Percentiles rank a stretch among this genome's conserved stretches.
These are phyloP conservation scores for Pilophorus perplexus DNA, from an alignment of 2,888 invertebrate genomes.

Conservation along the genomic window DNA sequence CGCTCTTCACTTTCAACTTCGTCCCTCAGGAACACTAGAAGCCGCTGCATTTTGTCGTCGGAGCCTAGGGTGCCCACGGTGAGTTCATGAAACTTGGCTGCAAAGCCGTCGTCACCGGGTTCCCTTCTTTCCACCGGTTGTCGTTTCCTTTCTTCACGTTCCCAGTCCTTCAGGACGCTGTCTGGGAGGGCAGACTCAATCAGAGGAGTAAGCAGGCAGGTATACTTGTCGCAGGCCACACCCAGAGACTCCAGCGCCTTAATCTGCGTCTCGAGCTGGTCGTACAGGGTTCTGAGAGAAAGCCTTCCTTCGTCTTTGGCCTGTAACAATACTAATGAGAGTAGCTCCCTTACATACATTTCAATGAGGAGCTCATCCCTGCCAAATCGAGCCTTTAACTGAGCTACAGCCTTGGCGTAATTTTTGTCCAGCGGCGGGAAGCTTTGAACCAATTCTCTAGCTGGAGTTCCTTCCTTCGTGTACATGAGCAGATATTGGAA, in stretches of 20 bases:
- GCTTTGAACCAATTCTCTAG: conserved; percentile 46
- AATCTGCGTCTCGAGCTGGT: conserved; percentile 49
- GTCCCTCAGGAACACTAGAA: conserved; percentile 46
- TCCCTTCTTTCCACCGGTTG: not conserved
- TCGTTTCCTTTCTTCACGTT: conserved; percentile 6
- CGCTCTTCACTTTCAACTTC: conserved; percentile 49
- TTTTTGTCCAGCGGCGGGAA: conserved; percentile 44
- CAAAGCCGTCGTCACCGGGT: not conserved
- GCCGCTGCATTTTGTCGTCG: conserved; percentile 12
- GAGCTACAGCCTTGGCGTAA: conserved; percentile 48
- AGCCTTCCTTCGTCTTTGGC: conserved; percentile 38
- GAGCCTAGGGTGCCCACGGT: too few relatives aligned
- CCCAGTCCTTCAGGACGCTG: conserved; percentile 49
- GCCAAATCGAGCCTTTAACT: conserved; percentile 46
- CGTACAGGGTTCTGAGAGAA: conserved; percentile 46
- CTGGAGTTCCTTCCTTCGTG: conserved; percentile 36
- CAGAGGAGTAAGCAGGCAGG: conserved; percentile 50
- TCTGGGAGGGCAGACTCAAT: conserved; percentile 50
- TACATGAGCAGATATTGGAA: conserved; percentile 46
- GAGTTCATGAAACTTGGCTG: not conserved
- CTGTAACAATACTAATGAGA: conserved; percentile 49
- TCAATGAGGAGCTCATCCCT: conserved; percentile 48
- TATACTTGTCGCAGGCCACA: conserved; percentile 49
- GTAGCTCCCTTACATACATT: conserved; percentile 48
- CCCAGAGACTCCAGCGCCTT: conserved; percentile 49